phyloP scores from a whole-genome alignment of 2,888 invertebrate genomes.

The Cataglyphis rosenhaueri region DNA sequence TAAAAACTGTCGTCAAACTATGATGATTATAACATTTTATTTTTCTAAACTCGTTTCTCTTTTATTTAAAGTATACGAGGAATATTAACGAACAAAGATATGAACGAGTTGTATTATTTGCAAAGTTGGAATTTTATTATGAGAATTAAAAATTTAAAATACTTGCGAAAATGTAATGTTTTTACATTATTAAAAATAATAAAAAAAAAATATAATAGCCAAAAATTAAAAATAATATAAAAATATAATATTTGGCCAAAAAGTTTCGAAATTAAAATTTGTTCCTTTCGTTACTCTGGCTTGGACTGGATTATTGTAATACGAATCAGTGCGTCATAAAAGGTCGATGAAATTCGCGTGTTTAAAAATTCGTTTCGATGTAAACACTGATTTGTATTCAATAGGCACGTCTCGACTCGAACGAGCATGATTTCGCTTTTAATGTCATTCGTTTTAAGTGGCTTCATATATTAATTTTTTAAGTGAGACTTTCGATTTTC shows the following conservation, averaged over 20 bases:
- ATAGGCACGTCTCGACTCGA: constrained; percentile 1
- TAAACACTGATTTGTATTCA: constrained; percentile 60
- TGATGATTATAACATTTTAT: neutral
- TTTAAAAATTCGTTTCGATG: neutral
- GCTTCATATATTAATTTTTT: constrained; percentile 47
- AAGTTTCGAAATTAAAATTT: neutral
- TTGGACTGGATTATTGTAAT: neutral
- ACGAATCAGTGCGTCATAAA: neutral
- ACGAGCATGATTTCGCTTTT: constrained; percentile 24
- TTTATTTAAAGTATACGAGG: neutral
- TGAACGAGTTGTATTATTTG: neutral
- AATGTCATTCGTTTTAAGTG: constrained; percentile 42
- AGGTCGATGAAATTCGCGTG: neutral
- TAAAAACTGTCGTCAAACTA: neutral
- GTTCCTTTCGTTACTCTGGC: neutral
- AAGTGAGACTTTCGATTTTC: constrained; percentile 53
- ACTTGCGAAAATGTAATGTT: neutral
- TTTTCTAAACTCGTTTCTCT: neutral
- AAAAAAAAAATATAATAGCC: too few relatives aligned
- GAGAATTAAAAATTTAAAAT: neutral
- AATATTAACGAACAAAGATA: neutral
- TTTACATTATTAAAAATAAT: constrained; percentile 6
- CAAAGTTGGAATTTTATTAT: neutral
- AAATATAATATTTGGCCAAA: neutral
- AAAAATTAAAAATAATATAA: neutral